phyloP scores from a whole-genome alignment of 2,888 invertebrate species.

The Mythimna ferrago region DNA sequence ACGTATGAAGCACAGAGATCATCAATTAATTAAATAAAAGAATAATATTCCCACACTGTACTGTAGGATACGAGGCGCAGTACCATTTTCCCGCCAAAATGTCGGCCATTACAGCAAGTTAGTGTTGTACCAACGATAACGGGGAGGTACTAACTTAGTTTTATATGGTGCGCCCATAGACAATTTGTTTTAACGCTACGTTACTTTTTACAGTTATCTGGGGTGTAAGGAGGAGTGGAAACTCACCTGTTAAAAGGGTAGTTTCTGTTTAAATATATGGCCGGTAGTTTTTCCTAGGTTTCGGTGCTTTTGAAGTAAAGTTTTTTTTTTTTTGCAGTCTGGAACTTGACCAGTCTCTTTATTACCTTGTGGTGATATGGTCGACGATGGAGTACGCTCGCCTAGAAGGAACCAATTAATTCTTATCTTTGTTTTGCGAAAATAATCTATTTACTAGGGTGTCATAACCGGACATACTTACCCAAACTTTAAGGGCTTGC shows the following conservation, averaged over 20 bases:
- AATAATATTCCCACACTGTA: slow-evolving; percentile 56
- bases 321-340: no score
- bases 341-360: no score
- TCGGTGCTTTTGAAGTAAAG: not conserved
- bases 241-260: slow-evolving; percentile 33
- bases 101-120: slow-evolving; percentile 64
- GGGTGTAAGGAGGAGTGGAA: slow-evolving; percentile 12
- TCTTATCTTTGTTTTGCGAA: no score
- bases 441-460: no score
- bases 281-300: not conserved
- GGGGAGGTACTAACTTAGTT: slow-evolving; percentile 53
- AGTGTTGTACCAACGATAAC: slow-evolving; percentile 57
- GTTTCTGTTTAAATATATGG: slow-evolving; percentile 7
- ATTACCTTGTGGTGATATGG: no score
- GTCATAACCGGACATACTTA: no score
- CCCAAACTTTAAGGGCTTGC: no score
- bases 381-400: no score
- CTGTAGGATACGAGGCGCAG: slow-evolving; percentile 59
- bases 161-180: slow-evolving; percentile 48
- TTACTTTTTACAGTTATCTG: slow-evolving; percentile 50
- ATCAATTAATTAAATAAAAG: slow-evolving; percentile 52
- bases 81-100: slow-evolving; percentile 70
- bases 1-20: slow-evolving; percentile 1
- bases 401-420: no score
- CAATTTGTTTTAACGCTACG: slow-evolving; percentile 53